Conservation (phyloP, 2,113 vertebrate species). For the Amphiprion percula region DNA sequence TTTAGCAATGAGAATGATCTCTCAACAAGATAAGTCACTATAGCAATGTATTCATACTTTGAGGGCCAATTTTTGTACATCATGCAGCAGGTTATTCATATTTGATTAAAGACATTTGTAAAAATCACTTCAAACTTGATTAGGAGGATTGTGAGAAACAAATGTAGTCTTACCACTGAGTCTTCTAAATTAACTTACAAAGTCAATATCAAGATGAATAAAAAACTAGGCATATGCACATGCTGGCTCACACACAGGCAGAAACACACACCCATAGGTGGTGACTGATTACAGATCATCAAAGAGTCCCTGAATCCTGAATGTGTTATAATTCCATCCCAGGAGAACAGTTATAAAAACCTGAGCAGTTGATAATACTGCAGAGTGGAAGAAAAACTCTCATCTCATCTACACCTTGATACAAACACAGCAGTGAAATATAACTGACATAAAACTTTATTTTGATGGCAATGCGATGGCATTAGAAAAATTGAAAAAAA, state of each 20-base stretch:
- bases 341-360: constrained; percentile 28
- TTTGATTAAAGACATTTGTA: constrained; percentile 9
- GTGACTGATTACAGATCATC: constrained; percentile 39
- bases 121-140: constrained; percentile 9
- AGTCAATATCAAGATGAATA: constrained; percentile 17
- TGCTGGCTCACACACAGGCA: background rate
- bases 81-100: background rate
- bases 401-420: constrained; percentile 3
- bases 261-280: background rate
- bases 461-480: constrained; percentile 1
- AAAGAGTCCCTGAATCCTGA: constrained; percentile 32
- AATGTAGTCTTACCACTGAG: background rate
- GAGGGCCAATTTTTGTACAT: background rate
- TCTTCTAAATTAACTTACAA: constrained; percentile 6
- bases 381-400: constrained; percentile 20
- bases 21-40: background rate
- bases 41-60: too few species aligned
- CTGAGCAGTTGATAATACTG: background rate
- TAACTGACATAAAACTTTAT: background rate
- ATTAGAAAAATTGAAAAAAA: constrained; percentile 3
- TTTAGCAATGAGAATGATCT: background rate
- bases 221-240: background rate
- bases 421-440: constrained; percentile 15
- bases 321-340: constrained; percentile 28
- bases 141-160: constrained; percentile 1